Percentiles rank a stretch among this genome's conserved stretches.
These are phyloP conservation scores for Scelioninae gen. 1 DNA, from an alignment of 2,888 invertebrate genomes.

Conservation along the genomic window DNA sequence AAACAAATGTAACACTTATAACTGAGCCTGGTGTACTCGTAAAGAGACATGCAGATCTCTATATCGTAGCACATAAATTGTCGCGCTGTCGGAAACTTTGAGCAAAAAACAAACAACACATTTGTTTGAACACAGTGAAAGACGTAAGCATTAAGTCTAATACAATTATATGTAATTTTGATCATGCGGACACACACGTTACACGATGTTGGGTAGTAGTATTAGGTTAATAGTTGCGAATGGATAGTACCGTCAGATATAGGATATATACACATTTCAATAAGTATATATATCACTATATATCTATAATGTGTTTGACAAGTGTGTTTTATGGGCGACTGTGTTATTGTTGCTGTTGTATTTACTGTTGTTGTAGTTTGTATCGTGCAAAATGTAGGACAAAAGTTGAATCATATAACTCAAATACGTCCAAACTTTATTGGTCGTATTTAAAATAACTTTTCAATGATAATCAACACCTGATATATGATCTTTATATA, in stretches of 20 bases:
- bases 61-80: conserved; percentile 57
- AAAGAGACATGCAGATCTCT: conserved; percentile 69
- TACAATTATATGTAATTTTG: conserved; percentile 59
- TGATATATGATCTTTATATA: not conserved
- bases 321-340: conserved; percentile 60
- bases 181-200: conserved; percentile 69
- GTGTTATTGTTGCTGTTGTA: conserved; percentile 70
- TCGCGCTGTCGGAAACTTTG: conserved; percentile 54
- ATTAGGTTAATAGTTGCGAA: conserved; percentile 44
- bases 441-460: conserved; percentile 2
- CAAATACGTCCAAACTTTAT: not conserved
- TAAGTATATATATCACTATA: conserved; percentile 1
- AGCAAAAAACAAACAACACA: conserved; percentile 61
- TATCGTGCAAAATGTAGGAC: conserved; percentile 64
- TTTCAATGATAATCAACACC: conserved; percentile 3
- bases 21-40: conserved; percentile 67
- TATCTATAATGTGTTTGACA: conserved; percentile 32
- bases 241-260: conserved; percentile 51
- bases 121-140: conserved; percentile 57
- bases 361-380: conserved; percentile 51
- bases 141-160: conserved; percentile 65
- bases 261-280: not conserved
- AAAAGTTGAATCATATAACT: conserved; percentile 27
- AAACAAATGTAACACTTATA: conserved; percentile 64
- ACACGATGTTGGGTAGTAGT: conserved; percentile 60